Base-by-base conservation (phyloP, 2,113 vertebrate species). In the Conger conger region DNA sequence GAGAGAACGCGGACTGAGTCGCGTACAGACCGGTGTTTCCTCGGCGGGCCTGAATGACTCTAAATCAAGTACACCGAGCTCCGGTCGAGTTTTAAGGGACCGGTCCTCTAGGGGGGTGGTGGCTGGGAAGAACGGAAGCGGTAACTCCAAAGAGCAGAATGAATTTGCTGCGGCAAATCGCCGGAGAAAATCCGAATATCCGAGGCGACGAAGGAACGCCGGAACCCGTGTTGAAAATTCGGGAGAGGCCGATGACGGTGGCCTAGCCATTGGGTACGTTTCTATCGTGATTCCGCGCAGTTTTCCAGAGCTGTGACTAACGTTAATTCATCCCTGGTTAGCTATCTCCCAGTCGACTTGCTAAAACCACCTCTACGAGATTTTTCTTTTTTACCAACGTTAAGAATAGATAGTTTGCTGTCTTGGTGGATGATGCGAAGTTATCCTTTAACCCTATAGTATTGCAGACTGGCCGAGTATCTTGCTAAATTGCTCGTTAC, bases 11-110 rank as follows among this genome's bases (percentile, higher is more conserved):
- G 91, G 87, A 80, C 90, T 86, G 6, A 82, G 87, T 53, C 94
- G 95, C 82, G 86, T 89, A 63, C 91, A 92, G 86, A 88, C 92
- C 86, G 93, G 90, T 79, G 91, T 88, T 83, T 83, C 89, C 68
- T 76, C 92, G 23, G 36, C 84, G 23, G 92, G 91, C 79, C 86
- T 90, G 0, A 93, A 93, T 84, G 94, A 94, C 17, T 90, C 89
- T 16, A 80, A 88, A n/a, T 45, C 87, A 33, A 93, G 83, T 82
- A 85, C 87, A 0, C 87, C 88, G 85, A 90, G 90, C 83, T 93
- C 94, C 0, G 94, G 95, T 8, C 90, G 95, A 80, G 95, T 96
- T 33, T 81, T 96, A 18, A 90, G 95, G 33, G 94, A 95, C 90
- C 89, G 95, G 57, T 94, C 95, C 0, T 93, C 91, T 0, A 87